phyloP scores from a whole-genome alignment of 2,113 vertebrate genomes.

The Trinectes maculatus region DNA sequence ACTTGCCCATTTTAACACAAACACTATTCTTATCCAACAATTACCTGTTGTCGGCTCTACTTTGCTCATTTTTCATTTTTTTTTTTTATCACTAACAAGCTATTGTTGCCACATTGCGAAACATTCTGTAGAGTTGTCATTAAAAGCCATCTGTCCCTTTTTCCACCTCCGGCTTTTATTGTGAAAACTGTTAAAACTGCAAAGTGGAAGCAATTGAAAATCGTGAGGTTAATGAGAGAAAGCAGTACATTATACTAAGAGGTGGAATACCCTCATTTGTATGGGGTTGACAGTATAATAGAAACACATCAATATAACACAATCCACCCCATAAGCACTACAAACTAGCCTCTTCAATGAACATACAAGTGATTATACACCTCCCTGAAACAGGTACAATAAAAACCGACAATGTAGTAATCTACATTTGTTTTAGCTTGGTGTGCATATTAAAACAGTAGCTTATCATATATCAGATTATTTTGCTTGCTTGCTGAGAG shows the following conservation, averaged over 20 bases:
- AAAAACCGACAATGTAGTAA: not conserved
- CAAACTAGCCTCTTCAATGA: not conserved
- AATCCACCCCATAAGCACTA: not conserved
- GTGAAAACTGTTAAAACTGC: no score
- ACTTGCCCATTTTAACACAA: no score
- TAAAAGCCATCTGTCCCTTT: not conserved
- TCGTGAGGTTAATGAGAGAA: not conserved
- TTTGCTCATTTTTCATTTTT: not conserved
- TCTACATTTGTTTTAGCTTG: not conserved
- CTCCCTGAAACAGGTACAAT: not conserved
- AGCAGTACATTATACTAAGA: not conserved
- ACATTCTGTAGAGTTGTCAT: not conserved
- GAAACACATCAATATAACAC: not conserved
- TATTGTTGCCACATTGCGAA: not conserved
- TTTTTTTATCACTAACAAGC: not conserved
- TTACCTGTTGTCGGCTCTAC: no score
- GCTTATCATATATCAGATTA: no score
- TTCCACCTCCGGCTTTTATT: no score
- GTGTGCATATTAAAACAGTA: not conserved
- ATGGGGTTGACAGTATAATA: not conserved
- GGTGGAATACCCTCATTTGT: not conserved
- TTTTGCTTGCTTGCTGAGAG: no score
- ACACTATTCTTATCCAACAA: no score
- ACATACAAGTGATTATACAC: not conserved
- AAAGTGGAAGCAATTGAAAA: no score